These are phyloP conservation scores for Scrobipalpa costella DNA, from an alignment of 2,888 invertebrate species.

Conservation along the genomic window DNA sequence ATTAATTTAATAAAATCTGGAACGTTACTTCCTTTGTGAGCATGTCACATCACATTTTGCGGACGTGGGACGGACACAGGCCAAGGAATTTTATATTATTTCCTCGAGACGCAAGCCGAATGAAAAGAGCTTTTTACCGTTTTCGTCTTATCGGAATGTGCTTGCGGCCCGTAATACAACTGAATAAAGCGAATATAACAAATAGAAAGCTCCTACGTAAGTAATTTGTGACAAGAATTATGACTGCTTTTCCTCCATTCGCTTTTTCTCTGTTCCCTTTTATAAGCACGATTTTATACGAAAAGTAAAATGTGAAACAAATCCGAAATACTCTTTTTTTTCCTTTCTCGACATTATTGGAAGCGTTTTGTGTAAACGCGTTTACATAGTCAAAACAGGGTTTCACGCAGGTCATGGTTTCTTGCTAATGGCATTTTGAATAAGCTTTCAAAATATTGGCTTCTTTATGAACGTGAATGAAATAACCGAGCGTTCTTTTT, in stretches of 20 bases:
- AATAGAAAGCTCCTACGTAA: conserved; percentile 31
- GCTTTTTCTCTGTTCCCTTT: conserved; percentile 26
- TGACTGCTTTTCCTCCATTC: conserved; percentile 28
- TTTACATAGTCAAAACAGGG: conserved; percentile 15
- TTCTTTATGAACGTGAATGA: conserved; percentile 5
- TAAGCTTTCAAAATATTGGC: conserved; percentile 11
- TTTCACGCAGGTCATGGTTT: neutral
- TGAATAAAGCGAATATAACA: conserved; percentile 31
- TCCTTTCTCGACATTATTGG: neutral
- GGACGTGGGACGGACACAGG: conserved; percentile 25
- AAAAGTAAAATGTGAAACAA: conserved; percentile 21
- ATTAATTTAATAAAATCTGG: conserved; percentile 22
- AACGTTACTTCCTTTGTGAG: conserved; percentile 17
- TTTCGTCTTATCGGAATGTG: conserved; percentile 30
- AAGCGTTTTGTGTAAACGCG: conserved; percentile 15
- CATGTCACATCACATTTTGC: conserved; percentile 25
- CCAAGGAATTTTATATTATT: conserved; percentile 29
- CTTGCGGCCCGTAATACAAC: conserved; percentile 32
- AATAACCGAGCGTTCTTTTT: neutral
- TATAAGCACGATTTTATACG: conserved; percentile 22
- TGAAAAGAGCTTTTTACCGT: conserved; percentile 31
- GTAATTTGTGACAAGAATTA: conserved; percentile 32
- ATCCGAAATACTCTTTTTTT: conserved; percentile 1
- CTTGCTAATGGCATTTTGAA: conserved; percentile 1
- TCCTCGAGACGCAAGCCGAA: conserved; percentile 28